phyloP scores from a whole-genome alignment of 1,140 invertebrate genomes.

The Trichomalopsis sarcophagae region DNA sequence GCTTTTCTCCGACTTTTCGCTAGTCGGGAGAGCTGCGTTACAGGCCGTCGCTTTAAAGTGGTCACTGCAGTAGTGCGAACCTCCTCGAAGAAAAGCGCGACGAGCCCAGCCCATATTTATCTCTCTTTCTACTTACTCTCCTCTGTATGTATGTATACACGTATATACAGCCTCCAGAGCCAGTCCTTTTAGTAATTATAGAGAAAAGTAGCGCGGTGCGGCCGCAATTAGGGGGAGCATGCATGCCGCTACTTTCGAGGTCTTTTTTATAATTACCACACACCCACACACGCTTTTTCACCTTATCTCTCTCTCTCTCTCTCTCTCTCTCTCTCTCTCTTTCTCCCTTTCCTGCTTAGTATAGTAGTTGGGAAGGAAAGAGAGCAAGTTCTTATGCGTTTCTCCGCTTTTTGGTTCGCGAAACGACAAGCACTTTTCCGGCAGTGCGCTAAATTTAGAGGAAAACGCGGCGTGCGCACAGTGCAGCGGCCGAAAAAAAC shows the following conservation, averaged over 20 bases:
- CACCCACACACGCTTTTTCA: no score
- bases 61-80: neutral
- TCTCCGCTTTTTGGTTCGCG: neutral
- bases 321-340: neutral
- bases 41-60: slow-evolving; percentile 21
- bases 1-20: slow-evolving; percentile 29
- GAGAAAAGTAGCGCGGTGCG: slow-evolving; percentile 20
- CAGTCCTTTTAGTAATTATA: slow-evolving; percentile 40
- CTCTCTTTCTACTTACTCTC: neutral
- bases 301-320: no score
- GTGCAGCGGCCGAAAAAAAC: neutral
- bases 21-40: neutral
- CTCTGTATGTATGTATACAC: neutral
- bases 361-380: neutral
- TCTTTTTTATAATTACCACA: slow-evolving; percentile 33
- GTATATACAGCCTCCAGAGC: neutral
- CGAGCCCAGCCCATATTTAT: neutral
- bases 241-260: neutral
- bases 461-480: neutral
- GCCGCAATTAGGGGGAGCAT: slow-evolving; percentile 25
- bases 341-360: neutral
- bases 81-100: slow-evolving; percentile 26
- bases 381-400: neutral
- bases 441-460: neutral
- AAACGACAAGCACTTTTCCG: slow-evolving; percentile 18